phyloP scores from a whole-genome alignment of 2,888 invertebrate species.

The Strigamia transsilvanica region DNA sequence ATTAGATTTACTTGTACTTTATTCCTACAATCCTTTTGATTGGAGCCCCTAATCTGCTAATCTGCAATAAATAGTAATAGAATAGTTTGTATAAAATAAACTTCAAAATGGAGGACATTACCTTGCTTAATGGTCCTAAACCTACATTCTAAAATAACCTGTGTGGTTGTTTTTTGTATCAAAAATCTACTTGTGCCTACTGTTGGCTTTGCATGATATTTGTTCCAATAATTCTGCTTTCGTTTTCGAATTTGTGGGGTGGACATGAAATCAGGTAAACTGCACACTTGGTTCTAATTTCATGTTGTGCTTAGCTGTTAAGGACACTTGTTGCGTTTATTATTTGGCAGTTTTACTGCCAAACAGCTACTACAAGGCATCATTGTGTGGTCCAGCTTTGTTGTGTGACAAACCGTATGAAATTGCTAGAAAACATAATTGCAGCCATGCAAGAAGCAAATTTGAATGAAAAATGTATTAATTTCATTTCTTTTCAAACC shows the following conservation, averaged over 20 bases:
- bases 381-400: slow-evolving; percentile 19
- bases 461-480: not conserved
- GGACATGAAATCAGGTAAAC: not conserved
- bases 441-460: not conserved
- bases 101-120: too few species aligned
- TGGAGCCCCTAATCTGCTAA: too few species aligned
- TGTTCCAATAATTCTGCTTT: not conserved
- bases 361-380: not conserved
- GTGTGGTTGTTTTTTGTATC: not conserved
- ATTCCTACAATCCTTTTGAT: too few species aligned
- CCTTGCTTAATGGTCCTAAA: too few species aligned
- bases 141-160: too few species aligned
- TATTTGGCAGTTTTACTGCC: not conserved
- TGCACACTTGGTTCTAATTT: not conserved
- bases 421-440: slow-evolving; percentile 5
- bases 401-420: not conserved
- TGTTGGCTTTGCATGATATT: not conserved
- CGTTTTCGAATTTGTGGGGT: not conserved
- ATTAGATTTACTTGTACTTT: too few species aligned
- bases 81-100: too few species aligned
- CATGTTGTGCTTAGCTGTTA: not conserved
- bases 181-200: not conserved
- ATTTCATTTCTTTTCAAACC: not conserved
- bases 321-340: not conserved
- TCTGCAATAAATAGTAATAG: too few species aligned